Evolutionary conservation across 2,888 invertebrate species (phyloP).

Genomic region (Dascillus cervinus): DNA sequence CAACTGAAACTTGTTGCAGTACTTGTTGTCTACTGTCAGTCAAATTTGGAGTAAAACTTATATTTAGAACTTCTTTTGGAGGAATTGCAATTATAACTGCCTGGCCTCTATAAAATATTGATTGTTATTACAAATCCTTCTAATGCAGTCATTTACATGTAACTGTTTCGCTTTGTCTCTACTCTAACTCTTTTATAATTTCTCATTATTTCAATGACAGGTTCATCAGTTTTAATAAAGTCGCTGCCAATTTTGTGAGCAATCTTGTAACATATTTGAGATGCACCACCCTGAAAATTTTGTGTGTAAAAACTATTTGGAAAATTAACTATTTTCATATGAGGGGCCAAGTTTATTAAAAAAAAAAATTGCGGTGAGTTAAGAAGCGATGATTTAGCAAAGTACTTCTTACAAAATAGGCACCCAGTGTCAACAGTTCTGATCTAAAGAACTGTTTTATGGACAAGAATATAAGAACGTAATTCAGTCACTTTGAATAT

Average conservation of each 20-base stretch:
- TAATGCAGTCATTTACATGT: constrained; percentile 20
- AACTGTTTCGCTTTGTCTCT: constrained; percentile 15
- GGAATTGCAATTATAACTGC: constrained; percentile 25
- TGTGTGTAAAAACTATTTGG: too few relatives aligned
- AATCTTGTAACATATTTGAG: constrained; percentile 21
- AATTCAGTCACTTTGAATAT: too few relatives aligned
- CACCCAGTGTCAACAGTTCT: too few relatives aligned
- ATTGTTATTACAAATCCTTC: too few relatives aligned
- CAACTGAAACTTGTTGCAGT: constrained; percentile 12
- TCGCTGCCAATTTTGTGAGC: constrained; percentile 15
- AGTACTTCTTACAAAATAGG: too few relatives aligned
- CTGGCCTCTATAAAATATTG: constrained; percentile 21
- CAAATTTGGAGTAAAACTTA: constrained; percentile 25
- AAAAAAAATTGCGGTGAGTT: too few relatives aligned
- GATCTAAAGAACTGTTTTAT: too few relatives aligned
- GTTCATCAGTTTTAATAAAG: constrained; percentile 14
- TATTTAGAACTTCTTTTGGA: constrained; percentile 21
- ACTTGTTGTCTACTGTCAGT: constrained; percentile 10
- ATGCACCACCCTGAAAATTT: constrained; percentile 22
- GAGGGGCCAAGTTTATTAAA: too few relatives aligned
- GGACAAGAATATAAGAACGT: too few relatives aligned
- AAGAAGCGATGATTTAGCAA: too few relatives aligned
- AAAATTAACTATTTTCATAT: too few relatives aligned
- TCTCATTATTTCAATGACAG: constrained; percentile 18
- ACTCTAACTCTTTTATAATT: constrained; percentile 15